These are phyloP conservation scores for Carcina quercana DNA, from an alignment of 2,888 invertebrate genomes.

Conservation along the genomic window DNA sequence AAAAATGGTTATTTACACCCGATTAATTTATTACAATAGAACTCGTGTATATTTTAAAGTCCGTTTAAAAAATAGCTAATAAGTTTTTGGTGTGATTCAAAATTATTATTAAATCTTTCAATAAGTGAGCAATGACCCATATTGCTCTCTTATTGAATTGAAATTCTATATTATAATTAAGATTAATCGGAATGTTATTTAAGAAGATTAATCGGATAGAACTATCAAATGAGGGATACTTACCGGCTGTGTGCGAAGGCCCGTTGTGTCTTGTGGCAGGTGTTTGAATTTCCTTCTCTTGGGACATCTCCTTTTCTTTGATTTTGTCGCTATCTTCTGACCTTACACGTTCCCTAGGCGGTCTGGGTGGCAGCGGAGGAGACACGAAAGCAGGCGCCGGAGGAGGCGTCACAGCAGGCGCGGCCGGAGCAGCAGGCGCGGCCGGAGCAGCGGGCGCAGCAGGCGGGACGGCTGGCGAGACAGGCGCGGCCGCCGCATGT, in stretches of 20 bases:
- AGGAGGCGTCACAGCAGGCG: conserved; percentile 15
- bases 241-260: conserved; percentile 34
- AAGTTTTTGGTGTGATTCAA: no score
- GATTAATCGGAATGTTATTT: no score
- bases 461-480: conserved; percentile 14
- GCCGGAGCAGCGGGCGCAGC: conserved; percentile 15
- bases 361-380: conserved; percentile 46
- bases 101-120: no score
- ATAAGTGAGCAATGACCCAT: no score
- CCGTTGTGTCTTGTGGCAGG: conserved; percentile 33
- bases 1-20: no score
- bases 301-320: conserved; percentile 22
- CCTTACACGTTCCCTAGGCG: conserved; percentile 38
- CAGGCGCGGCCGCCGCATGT: conserved; percentile 7
- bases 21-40: no score
- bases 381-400: conserved; percentile 28
- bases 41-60: no score
- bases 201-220: no score
- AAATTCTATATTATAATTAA: no score
- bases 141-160: no score
- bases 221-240: conserved; percentile 26
- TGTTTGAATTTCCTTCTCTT: conserved; percentile 24
- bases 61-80: no score
- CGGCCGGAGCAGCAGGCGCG: conserved; percentile 6
- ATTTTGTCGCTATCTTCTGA: conserved; percentile 40